Conservation (phyloP, 2,888 invertebrate genomes). For the Himalopsyche anomala region DNA sequence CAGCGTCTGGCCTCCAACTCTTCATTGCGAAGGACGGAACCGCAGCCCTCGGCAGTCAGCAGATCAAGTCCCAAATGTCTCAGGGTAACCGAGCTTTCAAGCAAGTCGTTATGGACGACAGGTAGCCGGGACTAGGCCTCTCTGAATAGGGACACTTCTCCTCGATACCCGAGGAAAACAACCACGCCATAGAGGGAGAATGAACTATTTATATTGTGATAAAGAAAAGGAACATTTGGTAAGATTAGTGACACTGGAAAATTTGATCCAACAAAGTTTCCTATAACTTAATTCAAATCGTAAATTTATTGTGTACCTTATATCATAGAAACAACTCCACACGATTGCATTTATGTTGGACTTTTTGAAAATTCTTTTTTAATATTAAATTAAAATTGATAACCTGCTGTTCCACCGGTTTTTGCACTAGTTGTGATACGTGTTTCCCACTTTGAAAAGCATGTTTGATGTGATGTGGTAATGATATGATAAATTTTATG, state of each 20-base stretch:
- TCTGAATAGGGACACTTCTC: constrained; percentile 42
- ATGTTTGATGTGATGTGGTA: too few species aligned
- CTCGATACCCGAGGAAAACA: constrained; percentile 40
- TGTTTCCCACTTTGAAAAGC: too few species aligned
- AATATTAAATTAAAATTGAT: too few species aligned
- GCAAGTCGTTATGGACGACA: constrained; percentile 81
- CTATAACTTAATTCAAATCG: too few species aligned
- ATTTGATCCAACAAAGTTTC: neutral
- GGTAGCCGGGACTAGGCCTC: constrained; percentile 59
- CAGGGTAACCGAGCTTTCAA: constrained; percentile 79
- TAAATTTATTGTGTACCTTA: too few species aligned
- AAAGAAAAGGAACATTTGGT: neutral
- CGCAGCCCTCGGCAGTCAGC: constrained; percentile 90
- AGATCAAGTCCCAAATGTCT: constrained; percentile 86
- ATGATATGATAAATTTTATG: too few species aligned
- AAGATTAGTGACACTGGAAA: neutral
- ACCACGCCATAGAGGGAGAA: constrained; percentile 29
- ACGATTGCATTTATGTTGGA: too few species aligned
- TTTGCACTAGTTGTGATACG: too few species aligned
- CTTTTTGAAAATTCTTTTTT: too few species aligned
- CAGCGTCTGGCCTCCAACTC: constrained; percentile 92
- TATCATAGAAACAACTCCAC: too few species aligned
- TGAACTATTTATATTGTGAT: constrained; percentile 11
- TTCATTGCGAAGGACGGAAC: constrained; percentile 94
- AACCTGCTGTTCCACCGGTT: too few species aligned